These are phyloP conservation scores for Sebastes steindachneri DNA, from an alignment of 2,797 vertebrate genomes.

Conservation along the genomic window DNA sequence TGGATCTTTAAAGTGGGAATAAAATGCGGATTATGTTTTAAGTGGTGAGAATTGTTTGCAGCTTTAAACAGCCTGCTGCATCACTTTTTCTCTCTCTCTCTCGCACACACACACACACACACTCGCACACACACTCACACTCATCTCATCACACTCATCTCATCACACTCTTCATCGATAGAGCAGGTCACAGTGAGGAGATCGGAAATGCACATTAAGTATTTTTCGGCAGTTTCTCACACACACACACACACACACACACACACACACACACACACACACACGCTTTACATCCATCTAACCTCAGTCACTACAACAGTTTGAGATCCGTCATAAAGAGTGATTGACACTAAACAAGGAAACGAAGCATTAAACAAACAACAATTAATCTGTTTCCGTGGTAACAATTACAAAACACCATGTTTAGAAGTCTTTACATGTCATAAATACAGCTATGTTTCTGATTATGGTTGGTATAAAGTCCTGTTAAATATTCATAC, in stretches of 20 bases:
- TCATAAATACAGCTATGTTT: conserved; percentile 70
- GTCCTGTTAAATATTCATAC: conserved; percentile 61
- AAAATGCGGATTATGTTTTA: background rate
- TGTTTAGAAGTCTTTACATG: conserved; percentile 63
- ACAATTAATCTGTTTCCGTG: conserved; percentile 60
- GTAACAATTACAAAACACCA: conserved; percentile 72
- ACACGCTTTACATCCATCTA: conserved; percentile 41
- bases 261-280: background rate
- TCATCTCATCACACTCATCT: conserved; percentile 19
- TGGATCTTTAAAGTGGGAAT: background rate
- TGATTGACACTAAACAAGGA: conserved; percentile 61
- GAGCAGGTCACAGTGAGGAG: conserved; percentile 80
- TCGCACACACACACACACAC: background rate
- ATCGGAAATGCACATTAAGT: conserved; percentile 77
- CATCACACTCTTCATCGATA: conserved; percentile 40
- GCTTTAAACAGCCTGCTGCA: conserved; percentile 34
- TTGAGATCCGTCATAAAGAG: conserved; percentile 60
- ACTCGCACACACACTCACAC: background rate
- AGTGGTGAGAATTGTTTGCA: conserved; percentile 14
- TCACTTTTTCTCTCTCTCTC: background rate
- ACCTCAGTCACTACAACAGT: conserved; percentile 53
- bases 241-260: conserved; percentile 2
- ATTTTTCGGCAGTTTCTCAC: conserved; percentile 51
- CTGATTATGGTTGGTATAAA: conserved; percentile 60
- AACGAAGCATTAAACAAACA: conserved; percentile 66